Conservation (phyloP, 2,888 invertebrate genomes). For the Synanthedon myopaeformis region DNA sequence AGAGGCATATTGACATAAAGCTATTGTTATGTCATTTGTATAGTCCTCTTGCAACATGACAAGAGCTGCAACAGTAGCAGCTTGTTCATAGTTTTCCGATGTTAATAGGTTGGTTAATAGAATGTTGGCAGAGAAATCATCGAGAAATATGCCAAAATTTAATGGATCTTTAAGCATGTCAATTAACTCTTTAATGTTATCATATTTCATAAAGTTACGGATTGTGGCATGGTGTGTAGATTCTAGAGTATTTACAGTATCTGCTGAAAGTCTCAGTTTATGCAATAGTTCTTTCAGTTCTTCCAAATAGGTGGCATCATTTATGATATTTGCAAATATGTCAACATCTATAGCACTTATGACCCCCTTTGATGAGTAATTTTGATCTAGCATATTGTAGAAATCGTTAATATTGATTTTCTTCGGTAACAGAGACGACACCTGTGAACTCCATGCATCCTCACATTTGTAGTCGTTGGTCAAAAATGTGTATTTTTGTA, state of each 20-base stretch:
- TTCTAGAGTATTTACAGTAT: constrained; percentile 77
- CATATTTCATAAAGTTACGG: constrained; percentile 67
- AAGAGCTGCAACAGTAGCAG: constrained; percentile 81
- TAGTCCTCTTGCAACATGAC: constrained; percentile 92
- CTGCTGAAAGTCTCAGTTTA: constrained; percentile 78
- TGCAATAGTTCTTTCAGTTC: constrained; percentile 80
- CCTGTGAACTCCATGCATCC: constrained; percentile 76
- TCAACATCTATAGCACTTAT: constrained; percentile 86
- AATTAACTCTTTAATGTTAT: constrained; percentile 74
- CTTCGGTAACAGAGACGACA: constrained; percentile 71
- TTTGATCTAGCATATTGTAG: constrained; percentile 77
- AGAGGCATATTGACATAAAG: constrained; percentile 80
- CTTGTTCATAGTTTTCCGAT: constrained; percentile 74
- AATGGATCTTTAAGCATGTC: constrained; percentile 82
- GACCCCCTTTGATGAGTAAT: constrained; percentile 70
- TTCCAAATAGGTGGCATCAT: constrained; percentile 69
- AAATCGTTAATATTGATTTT: constrained; percentile 76
- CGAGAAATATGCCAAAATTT: constrained; percentile 93
- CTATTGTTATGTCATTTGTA: constrained; percentile 75
- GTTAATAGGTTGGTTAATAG: constrained; percentile 84
- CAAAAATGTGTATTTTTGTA: constrained; percentile 66
- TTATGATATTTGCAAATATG: constrained; percentile 79
- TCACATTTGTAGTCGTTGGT: constrained; percentile 80
- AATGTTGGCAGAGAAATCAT: constrained; percentile 81
- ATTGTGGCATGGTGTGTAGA: constrained; percentile 88